Evolutionary conservation across 1,140 invertebrate genomes (phyloP).

Genomic region (Bilobella aurantiaca): DNA sequence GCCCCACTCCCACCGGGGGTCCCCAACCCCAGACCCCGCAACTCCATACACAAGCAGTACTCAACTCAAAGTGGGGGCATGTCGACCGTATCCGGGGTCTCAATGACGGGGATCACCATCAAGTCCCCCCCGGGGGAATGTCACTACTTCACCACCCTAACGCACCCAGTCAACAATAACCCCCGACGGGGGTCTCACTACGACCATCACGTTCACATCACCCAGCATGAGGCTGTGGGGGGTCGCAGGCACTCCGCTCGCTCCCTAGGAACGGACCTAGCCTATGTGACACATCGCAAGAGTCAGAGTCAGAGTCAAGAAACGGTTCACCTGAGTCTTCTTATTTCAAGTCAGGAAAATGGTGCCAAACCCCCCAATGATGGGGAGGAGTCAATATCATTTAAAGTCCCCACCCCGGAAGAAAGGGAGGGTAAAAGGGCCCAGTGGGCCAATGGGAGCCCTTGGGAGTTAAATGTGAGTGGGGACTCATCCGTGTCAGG

Average conservation of each 20-base stretch:
- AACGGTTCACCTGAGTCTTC: conserved; percentile 30
- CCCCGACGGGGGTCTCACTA: neutral
- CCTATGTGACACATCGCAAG: neutral
- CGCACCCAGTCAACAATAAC: too few species aligned
- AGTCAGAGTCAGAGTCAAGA: conserved; percentile 24
- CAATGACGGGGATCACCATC: neutral
- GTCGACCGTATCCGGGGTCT: neutral
- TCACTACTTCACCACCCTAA: neutral
- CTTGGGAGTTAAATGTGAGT: conserved; percentile 12
- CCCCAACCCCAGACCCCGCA: neutral
- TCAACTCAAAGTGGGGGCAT: neutral
- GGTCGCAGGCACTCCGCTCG: neutral
- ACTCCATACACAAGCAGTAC: neutral
- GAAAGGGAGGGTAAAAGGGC: conserved; percentile 6
- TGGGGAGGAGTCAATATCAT: neutral
- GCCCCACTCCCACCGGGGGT: neutral
- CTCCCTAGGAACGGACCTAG: neutral
- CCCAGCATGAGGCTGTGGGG: neutral
- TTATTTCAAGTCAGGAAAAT: conserved; percentile 26
- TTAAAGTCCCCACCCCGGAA: conserved; percentile 11
- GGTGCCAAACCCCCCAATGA: too few species aligned
- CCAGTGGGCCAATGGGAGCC: neutral
- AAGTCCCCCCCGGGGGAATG: neutral
- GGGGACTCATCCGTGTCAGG: conserved; percentile 17
- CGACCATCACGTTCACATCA: neutral